Evolutionary conservation across 1,140 invertebrate genomes (phyloP), one percentile per base, ranked within the genome.

Genomic region (Drosophila ogumai): DNA sequence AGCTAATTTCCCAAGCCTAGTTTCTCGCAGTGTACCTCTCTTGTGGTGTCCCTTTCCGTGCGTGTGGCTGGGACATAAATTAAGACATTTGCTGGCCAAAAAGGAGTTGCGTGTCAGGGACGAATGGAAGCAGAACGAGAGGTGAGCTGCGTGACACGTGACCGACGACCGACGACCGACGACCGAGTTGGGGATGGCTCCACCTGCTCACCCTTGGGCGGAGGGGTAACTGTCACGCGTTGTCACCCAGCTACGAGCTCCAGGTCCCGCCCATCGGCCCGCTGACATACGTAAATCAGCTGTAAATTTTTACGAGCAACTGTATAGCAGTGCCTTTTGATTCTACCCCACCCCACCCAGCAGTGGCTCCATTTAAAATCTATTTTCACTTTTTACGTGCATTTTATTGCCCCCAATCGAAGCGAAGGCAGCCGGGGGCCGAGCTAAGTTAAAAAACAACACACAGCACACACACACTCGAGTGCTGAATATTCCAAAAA

Each of bases 1-100:
- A 36, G 34, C 34, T 36, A 4, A 2, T 5, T 36, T 36, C 1
- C 0, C 12, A 36, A 4, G 34, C 4, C 10, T 36, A 13, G 3
- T 36, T 49, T 36, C 9, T 61, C 28, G 19, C 44, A 60, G 60
- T 64, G 60, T 15, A 34, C 13, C 43, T n/a, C 25, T 7, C 40
- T 13, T 13, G 7, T 34, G 1, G 1, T 22, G 19, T 28, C 25
- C 15, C 34, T 32, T 7, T 9, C 32, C 9, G 60, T 56, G 79
- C 82, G 82, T 86, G 82, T 66, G 81, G 59, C 38, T 49, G 66
- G 71, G 61, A 79, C 84, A 82, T 86, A 86, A 86, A 86, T 86
- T 76, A 72, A 65, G 67, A 76, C 77, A 63, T 77, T 77, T 55
- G 72, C 47, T 17, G 52, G 55, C 52, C 52, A 40, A 38, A 38